Evolutionary conservation across 2,888 invertebrate genomes (phyloP), one percentile per base, ranked within the genome.

Genomic region (Notodonta ziczac): DNA sequence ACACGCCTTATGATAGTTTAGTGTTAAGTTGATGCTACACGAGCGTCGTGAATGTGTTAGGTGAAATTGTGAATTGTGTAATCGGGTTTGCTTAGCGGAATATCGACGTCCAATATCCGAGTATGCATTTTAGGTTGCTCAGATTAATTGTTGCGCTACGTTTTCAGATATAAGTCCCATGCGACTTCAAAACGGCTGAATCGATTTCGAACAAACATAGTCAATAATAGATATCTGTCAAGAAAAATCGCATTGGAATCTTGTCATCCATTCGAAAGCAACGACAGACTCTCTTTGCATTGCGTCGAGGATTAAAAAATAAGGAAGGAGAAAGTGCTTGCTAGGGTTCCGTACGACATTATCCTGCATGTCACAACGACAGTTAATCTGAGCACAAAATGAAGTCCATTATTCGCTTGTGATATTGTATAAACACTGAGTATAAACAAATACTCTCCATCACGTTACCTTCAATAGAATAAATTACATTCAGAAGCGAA

Each of bases 1-100:
- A 76, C 77, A 77, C 77, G 80, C 80, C 79, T 82, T 80, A 82
- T 73, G 67, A 72, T 64, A 70, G 54, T 70, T 70, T 78, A 78
- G 72, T 42, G 14, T 74, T 77, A 80, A 74, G 73, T 80, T 76
- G 70, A 72, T 73, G 63, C 67, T 64, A 66, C 62, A 72, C 65
- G 65, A 63, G 67, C 64, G 64, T 72, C 65, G 65, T 72, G 69
- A 68, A 67, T 62, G 59, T 65, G 67, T 58, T 69, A 67, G 57
- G 59, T 62, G 55, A 2, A 69, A 69, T 63, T 63, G 46, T 63
- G 57, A 69, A 54, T n/a, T 53, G 46, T 40, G 58, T 57, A n/a
- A 42, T 39, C 39, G 51, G 39, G 50, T 59, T 68, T 51, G 53
- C 42, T 14, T 59, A 44, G 57, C 57, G 35, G 24, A 64, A 53